These are phyloP conservation scores for Eupsilia transversa DNA, from an alignment of 2,888 invertebrate species.

Conservation along the genomic window DNA sequence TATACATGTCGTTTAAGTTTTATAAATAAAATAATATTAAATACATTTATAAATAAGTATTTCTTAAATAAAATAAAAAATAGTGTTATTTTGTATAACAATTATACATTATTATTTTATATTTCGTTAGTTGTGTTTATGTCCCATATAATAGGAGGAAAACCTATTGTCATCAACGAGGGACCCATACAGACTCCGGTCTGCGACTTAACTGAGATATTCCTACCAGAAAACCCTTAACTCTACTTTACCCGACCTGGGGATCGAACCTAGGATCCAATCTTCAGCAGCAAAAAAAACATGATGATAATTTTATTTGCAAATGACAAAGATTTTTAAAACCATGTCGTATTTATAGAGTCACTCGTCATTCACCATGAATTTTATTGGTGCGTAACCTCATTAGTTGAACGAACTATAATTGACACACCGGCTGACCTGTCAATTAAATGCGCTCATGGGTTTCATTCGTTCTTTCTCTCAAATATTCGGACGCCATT, in stretches of 20 bases:
- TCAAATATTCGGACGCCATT: conserved; percentile 45
- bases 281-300: too few relatives aligned
- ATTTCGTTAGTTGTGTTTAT: too few relatives aligned
- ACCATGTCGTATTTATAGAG: conserved; percentile 60
- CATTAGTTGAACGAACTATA: conserved; percentile 88
- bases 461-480: conserved; percentile 69
- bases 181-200: not conserved
- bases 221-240: not conserved
- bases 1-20: too few relatives aligned
- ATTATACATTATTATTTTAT: too few relatives aligned
- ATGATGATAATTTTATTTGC: conserved; percentile 27
- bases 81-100: too few relatives aligned
- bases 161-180: too few relatives aligned
- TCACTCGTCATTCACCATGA: conserved; percentile 75
- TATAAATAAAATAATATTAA: too few relatives aligned
- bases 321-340: conserved; percentile 46
- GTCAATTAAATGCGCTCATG: conserved; percentile 84
- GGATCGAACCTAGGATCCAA: too few relatives aligned
- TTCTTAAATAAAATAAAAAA: too few relatives aligned
- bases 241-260: not conserved
- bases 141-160: not conserved
- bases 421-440: conserved; percentile 90
- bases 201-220: too few relatives aligned
- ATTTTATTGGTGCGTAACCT: conserved; percentile 83
- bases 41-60: too few relatives aligned